Evolutionary conservation across 2,888 invertebrate genomes (phyloP).

Genomic region (Ormyrus pomaceus): DNA sequence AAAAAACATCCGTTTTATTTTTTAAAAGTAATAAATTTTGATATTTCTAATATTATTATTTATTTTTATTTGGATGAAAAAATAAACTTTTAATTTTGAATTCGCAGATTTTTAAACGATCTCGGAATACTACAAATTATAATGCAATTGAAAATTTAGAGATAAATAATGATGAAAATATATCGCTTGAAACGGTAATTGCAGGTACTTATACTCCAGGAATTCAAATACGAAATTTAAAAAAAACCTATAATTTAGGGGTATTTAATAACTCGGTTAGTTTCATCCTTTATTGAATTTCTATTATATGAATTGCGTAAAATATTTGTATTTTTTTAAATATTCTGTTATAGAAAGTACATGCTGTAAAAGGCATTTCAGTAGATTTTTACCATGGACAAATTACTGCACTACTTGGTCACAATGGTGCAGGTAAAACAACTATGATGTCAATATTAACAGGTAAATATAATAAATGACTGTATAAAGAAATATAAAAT

Average conservation of each 20-base stretch:
- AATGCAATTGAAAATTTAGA: conserved; percentile 31
- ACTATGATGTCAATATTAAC: conserved; percentile 94
- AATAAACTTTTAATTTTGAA: too few relatives aligned
- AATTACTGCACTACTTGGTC: conserved; percentile 87
- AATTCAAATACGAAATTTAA: conserved; percentile 77
- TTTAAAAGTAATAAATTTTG: too few relatives aligned
- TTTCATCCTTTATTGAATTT: not conserved
- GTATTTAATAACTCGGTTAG: conserved; percentile 63
- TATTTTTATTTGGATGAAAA: too few relatives aligned
- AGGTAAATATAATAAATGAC: conserved; percentile 67
- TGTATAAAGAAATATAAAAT: too few relatives aligned
- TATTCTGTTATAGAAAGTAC: conserved; percentile 48
- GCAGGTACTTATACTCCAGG: conserved; percentile 68
- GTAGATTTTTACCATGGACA: conserved; percentile 85
- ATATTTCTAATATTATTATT: too few relatives aligned
- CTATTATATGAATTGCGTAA: not conserved
- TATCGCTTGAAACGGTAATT: conserved; percentile 69
- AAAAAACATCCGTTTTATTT: too few relatives aligned
- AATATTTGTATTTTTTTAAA: not conserved
- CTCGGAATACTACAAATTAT: too few relatives aligned
- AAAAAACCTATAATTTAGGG: conserved; percentile 69
- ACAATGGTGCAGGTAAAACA: conserved; percentile 93
- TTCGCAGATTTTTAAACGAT: too few relatives aligned
- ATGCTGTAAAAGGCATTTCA: conserved; percentile 60
- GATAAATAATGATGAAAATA: too few relatives aligned